Evolutionary conservation across 2,888 invertebrate species (phyloP), one percentile per base, ranked within the genome.

Genomic region (Nemotelus nigrinus): DNA sequence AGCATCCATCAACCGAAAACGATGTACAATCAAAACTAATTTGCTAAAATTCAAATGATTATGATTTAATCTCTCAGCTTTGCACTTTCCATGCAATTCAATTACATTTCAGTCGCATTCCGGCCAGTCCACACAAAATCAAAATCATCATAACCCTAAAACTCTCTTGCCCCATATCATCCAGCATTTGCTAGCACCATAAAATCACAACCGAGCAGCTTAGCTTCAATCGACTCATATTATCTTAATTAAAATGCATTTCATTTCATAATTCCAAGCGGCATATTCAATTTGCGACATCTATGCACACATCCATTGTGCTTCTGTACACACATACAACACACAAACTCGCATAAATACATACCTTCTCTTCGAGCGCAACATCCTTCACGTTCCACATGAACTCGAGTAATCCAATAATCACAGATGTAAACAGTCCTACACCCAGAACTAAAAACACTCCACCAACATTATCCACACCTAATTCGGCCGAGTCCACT

Each of bases 321-420:
- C 25, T 25, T 25, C 25, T 25, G 5, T 63, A 43, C 4, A 53
- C 7, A 7, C 57, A 57, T 57, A 57, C 1, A 2, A 2, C 57
- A 63, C 63, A 41, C 63, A 25, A 25, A 25, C 25, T 25, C 1
- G 0, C 25, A 25, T 25, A 25, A 25, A 25, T 25, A 10, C 48
- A 43, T 85, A 94, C 95, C 88, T 92, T 93, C 86, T 94, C 93
- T 80, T 92, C 91, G 0, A 93, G 92, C 43, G 94, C 92, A 74
- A 95, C 92, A 84, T 93, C 91, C 81, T 93, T 90, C 1, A 95
- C 92, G 84, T 96, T 94, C 91, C 96, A 92, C 44, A 96, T 86
- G 84, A 97, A 96, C 86, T 98, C 97, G 76, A 92, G 88, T 39
- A 96, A 87, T 10, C 96, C 95, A 45, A 96, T 90, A 4, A 93